Evolutionary conservation across 2,888 invertebrate species (phyloP).

Genomic region (Eilema depressum): DNA sequence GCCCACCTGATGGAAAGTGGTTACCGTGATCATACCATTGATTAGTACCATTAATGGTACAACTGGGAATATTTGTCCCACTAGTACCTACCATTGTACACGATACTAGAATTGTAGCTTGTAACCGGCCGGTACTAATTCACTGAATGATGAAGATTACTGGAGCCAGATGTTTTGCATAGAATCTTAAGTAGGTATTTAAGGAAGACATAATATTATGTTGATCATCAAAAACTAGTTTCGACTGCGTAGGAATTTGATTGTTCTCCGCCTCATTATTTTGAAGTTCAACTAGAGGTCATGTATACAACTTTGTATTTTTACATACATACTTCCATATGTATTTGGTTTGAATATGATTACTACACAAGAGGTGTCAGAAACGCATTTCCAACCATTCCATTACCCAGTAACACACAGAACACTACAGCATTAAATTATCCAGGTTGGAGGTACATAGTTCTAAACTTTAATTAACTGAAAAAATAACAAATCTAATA

Average conservation of each 20-base stretch:
- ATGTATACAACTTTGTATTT: not conserved
- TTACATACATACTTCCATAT: not conserved
- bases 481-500: too few species aligned
- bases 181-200: constrained; percentile 8
- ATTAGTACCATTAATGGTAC: too few species aligned
- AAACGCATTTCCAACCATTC: not conserved
- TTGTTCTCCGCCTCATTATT: constrained; percentile 12
- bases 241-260: constrained; percentile 15
- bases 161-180: constrained; percentile 16
- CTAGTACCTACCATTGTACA: too few species aligned
- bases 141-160: not conserved
- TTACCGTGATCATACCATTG: too few species aligned
- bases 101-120: too few species aligned
- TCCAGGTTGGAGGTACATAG: too few species aligned
- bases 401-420: too few species aligned
- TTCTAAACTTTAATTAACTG: too few species aligned
- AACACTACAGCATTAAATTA: too few species aligned
- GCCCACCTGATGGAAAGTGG: too few species aligned
- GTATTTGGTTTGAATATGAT: constrained; percentile 1
- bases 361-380: not conserved
- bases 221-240: constrained; percentile 14
- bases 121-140: too few species aligned
- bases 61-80: too few species aligned
- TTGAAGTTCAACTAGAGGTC: constrained; percentile 7
- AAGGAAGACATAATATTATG: constrained; percentile 6